Conservation (phyloP, 2,113 vertebrate genomes). For the Pseudolaguvia tuberculata region DNA sequence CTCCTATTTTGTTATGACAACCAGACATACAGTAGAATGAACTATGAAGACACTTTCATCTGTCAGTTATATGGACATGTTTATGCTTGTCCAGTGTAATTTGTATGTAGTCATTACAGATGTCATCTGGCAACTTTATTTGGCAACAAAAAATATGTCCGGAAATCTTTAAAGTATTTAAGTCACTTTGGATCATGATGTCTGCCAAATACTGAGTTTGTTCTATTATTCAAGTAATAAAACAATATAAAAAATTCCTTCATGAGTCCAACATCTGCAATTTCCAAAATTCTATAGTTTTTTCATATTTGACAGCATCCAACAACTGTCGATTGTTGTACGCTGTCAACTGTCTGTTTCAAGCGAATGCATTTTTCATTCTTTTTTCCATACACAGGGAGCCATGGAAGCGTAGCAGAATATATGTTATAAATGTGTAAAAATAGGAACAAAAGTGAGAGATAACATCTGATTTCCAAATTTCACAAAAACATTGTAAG, state of each 20-base stretch:
- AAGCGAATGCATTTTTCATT: neutral
- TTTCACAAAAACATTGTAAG: too few relatives aligned
- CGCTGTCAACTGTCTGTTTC: too few relatives aligned
- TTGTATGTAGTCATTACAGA: neutral
- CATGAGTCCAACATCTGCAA: neutral
- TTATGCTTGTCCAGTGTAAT: neutral
- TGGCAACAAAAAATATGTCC: neutral
- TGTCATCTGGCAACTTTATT: neutral
- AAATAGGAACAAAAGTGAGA: too few relatives aligned
- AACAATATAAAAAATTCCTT: neutral
- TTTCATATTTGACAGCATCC: neutral
- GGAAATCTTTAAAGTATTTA: neutral
- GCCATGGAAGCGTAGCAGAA: neutral
- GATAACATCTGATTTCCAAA: neutral
- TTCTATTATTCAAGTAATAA: neutral
- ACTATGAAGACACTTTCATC: neutral
- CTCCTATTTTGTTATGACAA: neutral
- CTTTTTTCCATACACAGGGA: neutral
- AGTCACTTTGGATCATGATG: constrained; percentile 6
- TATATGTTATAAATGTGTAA: neutral
- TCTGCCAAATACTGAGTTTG: neutral
- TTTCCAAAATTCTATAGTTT: too few relatives aligned
- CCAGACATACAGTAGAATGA: neutral
- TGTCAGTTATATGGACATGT: neutral
- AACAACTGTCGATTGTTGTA: neutral